These are phyloP conservation scores for Cephalopholis sonnerati DNA, from an alignment of 2,113 vertebrate genomes.

Conservation along the genomic window DNA sequence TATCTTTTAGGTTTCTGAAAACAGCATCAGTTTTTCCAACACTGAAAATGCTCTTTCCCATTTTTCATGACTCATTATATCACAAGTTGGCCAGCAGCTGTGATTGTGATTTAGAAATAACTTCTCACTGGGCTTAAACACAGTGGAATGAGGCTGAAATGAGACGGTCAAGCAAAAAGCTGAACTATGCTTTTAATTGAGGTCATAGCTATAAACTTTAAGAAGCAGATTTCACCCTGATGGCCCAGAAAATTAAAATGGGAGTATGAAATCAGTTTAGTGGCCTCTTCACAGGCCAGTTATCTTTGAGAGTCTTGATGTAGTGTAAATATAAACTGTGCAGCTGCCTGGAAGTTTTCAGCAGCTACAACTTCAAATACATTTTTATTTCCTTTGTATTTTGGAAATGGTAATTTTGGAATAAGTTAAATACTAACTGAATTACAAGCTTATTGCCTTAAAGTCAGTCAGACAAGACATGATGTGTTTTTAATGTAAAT, in stretches of 20 bases:
- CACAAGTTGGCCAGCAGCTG: background rate
- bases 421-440: no score
- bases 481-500: no score
- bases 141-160: no score
- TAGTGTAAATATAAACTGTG: background rate
- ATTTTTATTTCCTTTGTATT: background rate
- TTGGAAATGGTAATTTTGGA: no score
- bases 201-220: background rate
- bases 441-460: no score
- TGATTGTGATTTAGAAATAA: no score
- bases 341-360: background rate
- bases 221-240: constrained; percentile 6
- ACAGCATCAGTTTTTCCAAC: no score
- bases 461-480: no score
- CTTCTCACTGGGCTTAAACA: no score
- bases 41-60: background rate
- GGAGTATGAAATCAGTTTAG: background rate
- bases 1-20: background rate
- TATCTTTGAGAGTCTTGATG: background rate
- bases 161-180: no score
- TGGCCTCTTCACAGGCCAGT: background rate
- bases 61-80: background rate
- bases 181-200: constrained; percentile 2
- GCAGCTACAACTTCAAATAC: no score
- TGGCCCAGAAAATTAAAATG: constrained; percentile 1